phyloP scores from a whole-genome alignment of 2,888 invertebrate species.

The Drosophila subquinaria region DNA sequence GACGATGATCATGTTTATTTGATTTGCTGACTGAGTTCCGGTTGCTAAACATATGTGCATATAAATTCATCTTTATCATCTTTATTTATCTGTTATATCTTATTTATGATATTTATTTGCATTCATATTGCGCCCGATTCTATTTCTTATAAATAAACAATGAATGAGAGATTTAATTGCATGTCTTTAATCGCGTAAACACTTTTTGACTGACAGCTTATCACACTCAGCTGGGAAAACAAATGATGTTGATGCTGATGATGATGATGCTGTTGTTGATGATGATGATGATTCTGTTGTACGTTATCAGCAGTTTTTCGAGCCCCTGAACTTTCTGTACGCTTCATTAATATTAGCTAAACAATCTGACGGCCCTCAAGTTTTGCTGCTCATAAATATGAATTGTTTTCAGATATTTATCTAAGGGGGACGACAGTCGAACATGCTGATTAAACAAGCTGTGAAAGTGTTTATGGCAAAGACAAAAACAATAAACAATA shows the following conservation, averaged over 20 bases:
- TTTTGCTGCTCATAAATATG: conserved; percentile 48
- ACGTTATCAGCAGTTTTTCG: conserved; percentile 21
- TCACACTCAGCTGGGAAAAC: conserved; percentile 38
- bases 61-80: conserved; percentile 22
- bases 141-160: conserved; percentile 17
- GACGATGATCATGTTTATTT: conserved; percentile 23
- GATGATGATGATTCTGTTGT: conserved; percentile 7
- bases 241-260: conserved; percentile 7
- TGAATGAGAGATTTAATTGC: conserved; percentile 8
- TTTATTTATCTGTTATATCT: conserved; percentile 15
- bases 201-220: conserved; percentile 36
- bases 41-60: conserved; percentile 66
- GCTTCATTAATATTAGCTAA: conserved; percentile 23
- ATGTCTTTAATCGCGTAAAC: not conserved
- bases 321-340: conserved; percentile 42
- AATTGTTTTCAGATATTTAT: conserved; percentile 27
- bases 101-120: conserved; percentile 47
- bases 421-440: conserved; percentile 10
- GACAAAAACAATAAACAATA: not conserved
- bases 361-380: conserved; percentile 22
- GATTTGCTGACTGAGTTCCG: conserved; percentile 61
- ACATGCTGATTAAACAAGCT: conserved; percentile 17
- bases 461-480: conserved; percentile 25
- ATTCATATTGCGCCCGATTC: conserved; percentile 29
- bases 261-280: no score